A percentile compares a stretch with the other conserved stretches of the same genome.
phyloP scores from a whole-genome alignment of 2,113 vertebrate genomes.

The Salvator merianae region DNA sequence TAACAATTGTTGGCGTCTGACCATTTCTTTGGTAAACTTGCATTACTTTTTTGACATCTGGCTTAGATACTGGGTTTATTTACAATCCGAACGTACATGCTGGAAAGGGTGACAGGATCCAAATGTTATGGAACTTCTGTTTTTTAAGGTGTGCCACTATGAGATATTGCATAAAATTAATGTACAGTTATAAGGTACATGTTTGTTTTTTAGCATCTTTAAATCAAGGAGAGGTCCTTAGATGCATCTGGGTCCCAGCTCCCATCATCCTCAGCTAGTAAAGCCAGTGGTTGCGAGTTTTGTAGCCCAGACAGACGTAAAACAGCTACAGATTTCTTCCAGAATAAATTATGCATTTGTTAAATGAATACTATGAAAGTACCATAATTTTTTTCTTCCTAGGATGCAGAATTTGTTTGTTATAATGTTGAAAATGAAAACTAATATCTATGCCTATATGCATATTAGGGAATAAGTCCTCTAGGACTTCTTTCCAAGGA shows the following conservation, averaged over 20 bases:
- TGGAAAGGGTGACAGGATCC: background rate
- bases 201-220: background rate
- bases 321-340: background rate
- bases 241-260: background rate
- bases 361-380: background rate
- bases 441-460: background rate
- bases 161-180: background rate
- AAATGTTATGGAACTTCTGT: background rate
- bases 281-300: background rate
- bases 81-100: background rate
- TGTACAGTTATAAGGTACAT: background rate
- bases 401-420: background rate
- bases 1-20: slow-evolving; percentile 72
- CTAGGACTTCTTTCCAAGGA: background rate
- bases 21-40: background rate
- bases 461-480: background rate
- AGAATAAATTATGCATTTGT: background rate
- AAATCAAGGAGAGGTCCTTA: background rate
- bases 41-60: background rate
- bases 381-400: background rate
- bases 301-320: background rate
- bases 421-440: background rate
- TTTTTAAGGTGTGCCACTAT: background rate
- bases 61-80: background rate
- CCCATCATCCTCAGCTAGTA: background rate